Percentiles rank a stretch among this genome's conserved stretches.
phyloP scores from a whole-genome alignment of 2,888 invertebrate species.

The Sinhomidia bicolor region DNA sequence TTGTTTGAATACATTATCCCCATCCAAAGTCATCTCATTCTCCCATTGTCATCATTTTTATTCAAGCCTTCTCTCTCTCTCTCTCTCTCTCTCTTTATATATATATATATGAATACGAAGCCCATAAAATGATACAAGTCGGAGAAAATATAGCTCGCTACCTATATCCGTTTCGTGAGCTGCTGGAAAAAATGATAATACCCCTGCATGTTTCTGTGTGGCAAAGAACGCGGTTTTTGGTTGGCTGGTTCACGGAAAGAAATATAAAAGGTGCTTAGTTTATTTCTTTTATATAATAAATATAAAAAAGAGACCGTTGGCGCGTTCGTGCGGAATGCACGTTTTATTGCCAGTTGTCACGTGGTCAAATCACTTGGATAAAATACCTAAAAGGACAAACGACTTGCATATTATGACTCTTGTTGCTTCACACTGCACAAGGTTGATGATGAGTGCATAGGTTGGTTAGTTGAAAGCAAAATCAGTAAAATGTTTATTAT shows the following conservation, averaged over 20 bases:
- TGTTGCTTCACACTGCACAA: background rate
- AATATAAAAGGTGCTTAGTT: no score
- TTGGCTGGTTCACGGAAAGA: background rate
- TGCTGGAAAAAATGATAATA: background rate
- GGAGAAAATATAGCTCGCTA: no score
- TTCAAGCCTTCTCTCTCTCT: no score
- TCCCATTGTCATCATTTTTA: constrained; percentile 14
- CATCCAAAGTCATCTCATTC: background rate
- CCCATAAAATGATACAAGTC: constrained; percentile 37
- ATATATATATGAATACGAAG: no score
- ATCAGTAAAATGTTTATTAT: no score
- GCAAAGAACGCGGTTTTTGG: background rate
- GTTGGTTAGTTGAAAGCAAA: no score
- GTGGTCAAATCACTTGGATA: background rate
- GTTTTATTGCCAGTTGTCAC: background rate
- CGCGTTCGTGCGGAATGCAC: background rate
- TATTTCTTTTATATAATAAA: no score
- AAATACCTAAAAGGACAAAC: background rate
- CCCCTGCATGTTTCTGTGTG: background rate
- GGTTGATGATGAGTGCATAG: no score
- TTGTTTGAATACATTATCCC: background rate
- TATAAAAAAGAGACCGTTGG: no score
- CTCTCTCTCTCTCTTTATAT: no score
- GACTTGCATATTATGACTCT: background rate
- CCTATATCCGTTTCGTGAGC: no score